These are phyloP conservation scores for Acleris laterana DNA, from an alignment of 2,888 invertebrate genomes.

Conservation along the genomic window DNA sequence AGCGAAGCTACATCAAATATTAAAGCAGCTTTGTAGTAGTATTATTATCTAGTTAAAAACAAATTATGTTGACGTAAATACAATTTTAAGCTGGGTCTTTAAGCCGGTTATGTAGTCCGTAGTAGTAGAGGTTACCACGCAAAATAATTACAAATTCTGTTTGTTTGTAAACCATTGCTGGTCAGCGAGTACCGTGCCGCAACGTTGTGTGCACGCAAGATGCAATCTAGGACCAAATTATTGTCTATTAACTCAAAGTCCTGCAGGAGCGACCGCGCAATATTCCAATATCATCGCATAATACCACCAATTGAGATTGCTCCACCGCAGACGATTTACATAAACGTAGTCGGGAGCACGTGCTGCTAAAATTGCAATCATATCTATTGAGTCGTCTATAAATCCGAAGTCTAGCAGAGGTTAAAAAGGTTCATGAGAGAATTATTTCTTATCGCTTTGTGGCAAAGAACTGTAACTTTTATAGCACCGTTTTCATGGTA, in stretches of 20 bases:
- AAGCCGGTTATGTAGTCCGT: no score
- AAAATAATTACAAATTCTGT: slow-evolving; percentile 25
- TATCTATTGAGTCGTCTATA: slow-evolving; percentile 45
- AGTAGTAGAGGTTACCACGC: slow-evolving; percentile 11
- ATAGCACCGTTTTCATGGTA: not conserved
- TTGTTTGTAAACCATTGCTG: slow-evolving; percentile 22
- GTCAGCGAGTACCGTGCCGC: slow-evolving; percentile 9
- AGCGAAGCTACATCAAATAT: slow-evolving; percentile 15
- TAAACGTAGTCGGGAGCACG: slow-evolving; percentile 58
- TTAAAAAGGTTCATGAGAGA: slow-evolving; percentile 16
- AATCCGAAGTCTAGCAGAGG: slow-evolving; percentile 21
- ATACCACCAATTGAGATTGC: slow-evolving; percentile 60
- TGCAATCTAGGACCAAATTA: slow-evolving; percentile 51
- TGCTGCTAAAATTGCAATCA: slow-evolving; percentile 56
- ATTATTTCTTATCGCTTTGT: slow-evolving; percentile 2
- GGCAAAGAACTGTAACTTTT: not conserved
- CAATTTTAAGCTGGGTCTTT: no score
- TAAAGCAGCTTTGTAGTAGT: slow-evolving; percentile 5
- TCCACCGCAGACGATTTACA: slow-evolving; percentile 58
- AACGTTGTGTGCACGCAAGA: slow-evolving; percentile 47
- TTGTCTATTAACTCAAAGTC: slow-evolving; percentile 51
- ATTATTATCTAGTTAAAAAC: not conserved
- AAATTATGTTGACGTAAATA: not conserved
- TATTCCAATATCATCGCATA: slow-evolving; percentile 58
- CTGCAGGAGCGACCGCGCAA: slow-evolving; percentile 45